phyloP scores from a whole-genome alignment of 2,113 vertebrate genomes.

The Caretta caretta region DNA sequence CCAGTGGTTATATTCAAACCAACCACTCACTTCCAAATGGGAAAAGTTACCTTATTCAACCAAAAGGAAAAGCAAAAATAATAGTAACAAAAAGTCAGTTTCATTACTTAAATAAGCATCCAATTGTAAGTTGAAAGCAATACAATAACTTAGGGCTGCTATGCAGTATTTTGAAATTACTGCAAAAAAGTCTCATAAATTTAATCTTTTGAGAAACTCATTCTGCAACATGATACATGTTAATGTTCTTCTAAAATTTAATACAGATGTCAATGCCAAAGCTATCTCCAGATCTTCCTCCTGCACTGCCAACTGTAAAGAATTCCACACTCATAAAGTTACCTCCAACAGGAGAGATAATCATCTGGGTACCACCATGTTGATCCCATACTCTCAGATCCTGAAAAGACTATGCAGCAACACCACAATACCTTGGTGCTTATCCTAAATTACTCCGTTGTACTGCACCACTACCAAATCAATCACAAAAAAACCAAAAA shows the following conservation, averaged over 20 bases:
- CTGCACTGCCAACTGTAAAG: neutral
- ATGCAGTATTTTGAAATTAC: neutral
- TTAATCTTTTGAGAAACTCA: neutral
- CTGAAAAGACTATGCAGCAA: neutral
- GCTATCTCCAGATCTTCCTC: slow-evolving; percentile 3
- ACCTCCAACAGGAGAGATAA: neutral
- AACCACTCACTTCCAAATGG: neutral
- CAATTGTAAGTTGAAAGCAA: neutral
- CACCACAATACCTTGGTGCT: neutral
- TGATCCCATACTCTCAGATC: neutral
- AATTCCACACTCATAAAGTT: neutral
- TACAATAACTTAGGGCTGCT: neutral
- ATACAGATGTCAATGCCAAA: neutral
- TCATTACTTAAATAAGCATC: neutral
- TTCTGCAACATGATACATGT: neutral
- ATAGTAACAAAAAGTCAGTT: neutral
- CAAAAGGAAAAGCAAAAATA: neutral
- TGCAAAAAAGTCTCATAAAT: neutral
- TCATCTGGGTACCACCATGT: neutral
- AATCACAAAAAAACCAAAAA: neutral
- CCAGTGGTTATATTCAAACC: neutral
- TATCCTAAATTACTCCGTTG: neutral
- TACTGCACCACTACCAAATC: neutral
- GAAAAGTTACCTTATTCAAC: neutral
- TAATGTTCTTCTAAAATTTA: neutral